Evolutionary conservation across 2,113 vertebrate species (phyloP).

Genomic region (Caloenas nicobarica): DNA sequence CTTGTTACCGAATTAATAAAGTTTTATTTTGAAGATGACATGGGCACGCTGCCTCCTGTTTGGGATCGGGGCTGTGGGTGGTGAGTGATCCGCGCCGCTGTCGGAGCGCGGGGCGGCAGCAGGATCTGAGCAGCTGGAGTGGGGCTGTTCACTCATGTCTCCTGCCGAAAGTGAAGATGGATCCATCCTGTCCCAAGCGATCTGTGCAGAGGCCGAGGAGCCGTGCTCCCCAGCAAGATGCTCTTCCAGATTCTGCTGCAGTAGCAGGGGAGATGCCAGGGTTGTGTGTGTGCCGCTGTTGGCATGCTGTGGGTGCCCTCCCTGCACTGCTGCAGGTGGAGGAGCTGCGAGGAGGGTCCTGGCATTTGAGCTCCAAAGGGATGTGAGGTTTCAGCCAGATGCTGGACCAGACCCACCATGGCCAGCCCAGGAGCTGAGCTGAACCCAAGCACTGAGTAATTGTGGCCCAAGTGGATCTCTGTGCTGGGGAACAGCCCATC

Average conservation of each 20-base stretch:
- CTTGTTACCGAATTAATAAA: slow-evolving; percentile 84
- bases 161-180: too few species aligned
- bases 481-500: rapidly evolving
- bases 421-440: not conserved
- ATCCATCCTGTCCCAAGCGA: not conserved
- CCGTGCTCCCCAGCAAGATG: not conserved
- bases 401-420: rapidly evolving
- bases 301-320: rapidly evolving
- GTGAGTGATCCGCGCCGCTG: rapidly evolving
- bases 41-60: not conserved
- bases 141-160: rapidly evolving
- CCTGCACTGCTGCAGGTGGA: not conserved
- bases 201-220: rapidly evolving
- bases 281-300: rapidly evolving
- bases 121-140: rapidly evolving
- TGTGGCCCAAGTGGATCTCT: rapidly evolving
- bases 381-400: not conserved
- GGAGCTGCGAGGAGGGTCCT: not conserved
- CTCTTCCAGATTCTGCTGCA: not conserved
- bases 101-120: rapidly evolving
- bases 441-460: not conserved
- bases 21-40: slow-evolving; percentile 82
- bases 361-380: not conserved
- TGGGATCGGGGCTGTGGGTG: rapidly evolving
- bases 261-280: rapidly evolving